These are phyloP conservation scores for Bombylius discolor DNA, from an alignment of 2,888 invertebrate species.

Conservation along the genomic window DNA sequence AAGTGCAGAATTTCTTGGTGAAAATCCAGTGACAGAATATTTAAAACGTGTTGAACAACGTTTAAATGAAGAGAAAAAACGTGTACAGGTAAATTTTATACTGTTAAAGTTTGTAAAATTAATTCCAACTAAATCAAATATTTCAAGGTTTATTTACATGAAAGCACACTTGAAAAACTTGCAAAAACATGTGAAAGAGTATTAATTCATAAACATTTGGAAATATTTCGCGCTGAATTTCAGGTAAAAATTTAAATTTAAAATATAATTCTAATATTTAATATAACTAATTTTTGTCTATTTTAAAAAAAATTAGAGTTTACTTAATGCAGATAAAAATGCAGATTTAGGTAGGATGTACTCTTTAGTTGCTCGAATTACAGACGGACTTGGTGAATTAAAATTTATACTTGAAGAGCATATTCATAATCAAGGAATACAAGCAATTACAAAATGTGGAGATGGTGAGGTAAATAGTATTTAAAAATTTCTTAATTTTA, in stretches of 20 bases:
- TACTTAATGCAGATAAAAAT: slow-evolving; percentile 89
- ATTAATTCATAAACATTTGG: slow-evolving; percentile 90
- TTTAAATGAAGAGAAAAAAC: slow-evolving; percentile 80
- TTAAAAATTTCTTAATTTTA: too few relatives aligned
- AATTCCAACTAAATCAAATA: too few relatives aligned
- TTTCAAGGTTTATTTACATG: slow-evolving; percentile 65
- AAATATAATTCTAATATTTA: too few relatives aligned
- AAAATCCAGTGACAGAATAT: slow-evolving; percentile 96
- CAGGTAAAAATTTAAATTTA: slow-evolving; percentile 26
- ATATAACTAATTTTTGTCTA: too few relatives aligned
- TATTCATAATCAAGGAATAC: slow-evolving; percentile 80
- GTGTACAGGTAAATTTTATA: slow-evolving; percentile 43
- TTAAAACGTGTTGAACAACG: slow-evolving; percentile 96
- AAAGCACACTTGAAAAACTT: slow-evolving; percentile 77
- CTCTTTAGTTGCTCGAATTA: slow-evolving; percentile 79
- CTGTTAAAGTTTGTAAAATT: too few relatives aligned
- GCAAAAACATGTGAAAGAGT: slow-evolving; percentile 90
- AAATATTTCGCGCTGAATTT: slow-evolving; percentile 91
- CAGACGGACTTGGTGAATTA: slow-evolving; percentile 82
- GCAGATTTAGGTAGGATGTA: slow-evolving; percentile 93
- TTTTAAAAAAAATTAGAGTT: slow-evolving; percentile 38
- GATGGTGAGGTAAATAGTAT: slow-evolving; percentile 55
- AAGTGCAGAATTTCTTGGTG: slow-evolving; percentile 83
- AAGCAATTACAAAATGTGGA: slow-evolving; percentile 89
- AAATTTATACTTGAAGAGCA: slow-evolving; percentile 81